A percentile compares a stretch with the other conserved stretches of the same genome.
Evolutionary conservation across 2,888 invertebrate genomes (phyloP).

Genomic region (Idaea dimidiata): DNA sequence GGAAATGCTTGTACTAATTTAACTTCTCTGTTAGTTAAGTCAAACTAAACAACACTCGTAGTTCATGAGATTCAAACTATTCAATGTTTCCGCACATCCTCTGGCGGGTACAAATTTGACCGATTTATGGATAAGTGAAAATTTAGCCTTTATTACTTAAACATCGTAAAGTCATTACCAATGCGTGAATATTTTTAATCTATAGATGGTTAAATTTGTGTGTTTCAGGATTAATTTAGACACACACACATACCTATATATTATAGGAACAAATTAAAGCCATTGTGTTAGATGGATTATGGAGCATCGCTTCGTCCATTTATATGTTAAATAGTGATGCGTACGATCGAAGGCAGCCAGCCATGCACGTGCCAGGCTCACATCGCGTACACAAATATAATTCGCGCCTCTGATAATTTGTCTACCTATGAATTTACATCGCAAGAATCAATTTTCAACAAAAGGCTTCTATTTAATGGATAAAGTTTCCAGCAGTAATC

Average conservation of each 20-base stretch:
- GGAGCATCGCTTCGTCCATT: slow-evolving; percentile 72
- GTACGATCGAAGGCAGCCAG: slow-evolving; percentile 61
- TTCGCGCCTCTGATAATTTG: slow-evolving; percentile 50
- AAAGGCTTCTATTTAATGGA: background rate
- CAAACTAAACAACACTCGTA: slow-evolving; percentile 59
- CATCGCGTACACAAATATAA: slow-evolving; percentile 35
- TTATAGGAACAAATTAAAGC: slow-evolving; percentile 71
- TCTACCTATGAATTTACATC: slow-evolving; percentile 41
- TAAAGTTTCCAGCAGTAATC: slow-evolving; percentile 14
- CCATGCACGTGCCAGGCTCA: slow-evolving; percentile 48
- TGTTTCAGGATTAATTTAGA: slow-evolving; percentile 59
- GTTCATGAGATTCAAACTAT: slow-evolving; percentile 43
- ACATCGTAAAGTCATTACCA: background rate
- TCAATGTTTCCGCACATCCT: slow-evolving; percentile 20
- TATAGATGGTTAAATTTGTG: slow-evolving; percentile 33
- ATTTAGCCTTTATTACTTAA: background rate
- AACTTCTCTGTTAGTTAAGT: slow-evolving; percentile 66
- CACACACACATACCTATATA: slow-evolving; percentile 57
- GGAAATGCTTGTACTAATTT: slow-evolving; percentile 71
- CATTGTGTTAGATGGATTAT: slow-evolving; percentile 77
- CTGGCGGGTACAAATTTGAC: slow-evolving; percentile 28
- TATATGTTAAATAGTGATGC: slow-evolving; percentile 79
- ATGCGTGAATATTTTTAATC: background rate
- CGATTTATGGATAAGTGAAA: slow-evolving; percentile 10
- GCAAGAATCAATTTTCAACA: slow-evolving; percentile 6